A percentile compares a stretch with the other conserved stretches of the same genome.
These are phyloP conservation scores for Antitype chi DNA, from an alignment of 2,888 invertebrate genomes.

Conservation along the genomic window DNA sequence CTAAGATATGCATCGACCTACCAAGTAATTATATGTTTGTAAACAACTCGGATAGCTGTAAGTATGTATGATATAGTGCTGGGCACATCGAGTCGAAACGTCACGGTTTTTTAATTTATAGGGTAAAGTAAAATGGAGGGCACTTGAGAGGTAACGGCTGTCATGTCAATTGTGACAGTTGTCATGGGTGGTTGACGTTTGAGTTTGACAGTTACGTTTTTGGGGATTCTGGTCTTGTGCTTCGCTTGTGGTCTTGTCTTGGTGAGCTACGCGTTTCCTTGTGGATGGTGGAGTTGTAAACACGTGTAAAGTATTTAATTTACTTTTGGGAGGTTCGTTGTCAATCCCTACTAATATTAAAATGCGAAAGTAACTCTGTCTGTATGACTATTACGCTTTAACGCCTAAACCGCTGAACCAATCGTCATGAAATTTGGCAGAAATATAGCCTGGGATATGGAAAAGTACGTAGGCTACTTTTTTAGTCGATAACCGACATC, in stretches of 20 bases:
- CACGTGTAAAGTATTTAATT: background rate
- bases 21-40: conserved; percentile 91
- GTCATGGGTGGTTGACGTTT: conserved; percentile 31
- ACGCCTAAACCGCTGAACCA: too few species aligned
- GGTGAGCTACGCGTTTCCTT: background rate
- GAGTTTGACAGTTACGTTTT: conserved; percentile 8
- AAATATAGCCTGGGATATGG: too few species aligned
- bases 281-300: background rate
- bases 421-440: too few species aligned
- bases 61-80: conserved; percentile 70
- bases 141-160: conserved; percentile 39
- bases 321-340: background rate
- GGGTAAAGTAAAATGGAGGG: conserved; percentile 33
- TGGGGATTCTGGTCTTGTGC: background rate
- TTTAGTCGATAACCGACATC: too few species aligned
- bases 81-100: conserved; percentile 68
- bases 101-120: conserved; percentile 45
- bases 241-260: background rate
- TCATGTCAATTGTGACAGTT: conserved; percentile 50
- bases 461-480: too few species aligned
- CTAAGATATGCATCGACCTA: conserved; percentile 89
- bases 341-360: too few species aligned
- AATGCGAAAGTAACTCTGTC: too few species aligned
- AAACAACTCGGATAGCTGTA: conserved; percentile 77
- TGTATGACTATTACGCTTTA: too few species aligned